Evolutionary conservation across 2,797 vertebrate genomes (phyloP).

Genomic region (Poeciliopsis gracilis): DNA sequence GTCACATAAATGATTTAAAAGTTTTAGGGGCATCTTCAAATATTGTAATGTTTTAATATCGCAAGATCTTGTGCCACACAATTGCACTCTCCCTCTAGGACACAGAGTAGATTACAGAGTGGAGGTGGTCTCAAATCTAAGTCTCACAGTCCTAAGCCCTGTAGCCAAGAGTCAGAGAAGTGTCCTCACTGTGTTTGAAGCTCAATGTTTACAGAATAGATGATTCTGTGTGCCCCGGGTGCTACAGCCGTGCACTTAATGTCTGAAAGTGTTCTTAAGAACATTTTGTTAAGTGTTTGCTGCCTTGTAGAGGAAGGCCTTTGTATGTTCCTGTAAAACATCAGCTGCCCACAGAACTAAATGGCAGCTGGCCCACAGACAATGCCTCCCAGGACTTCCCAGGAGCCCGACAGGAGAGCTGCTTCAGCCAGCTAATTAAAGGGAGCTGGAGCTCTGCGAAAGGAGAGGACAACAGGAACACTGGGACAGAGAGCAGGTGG

Average conservation of each 20-base stretch:
- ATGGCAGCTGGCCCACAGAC: background rate
- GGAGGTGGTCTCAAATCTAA: background rate
- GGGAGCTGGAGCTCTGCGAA: background rate
- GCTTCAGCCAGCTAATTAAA: background rate
- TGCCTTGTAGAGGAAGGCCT: background rate
- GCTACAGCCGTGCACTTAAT: background rate
- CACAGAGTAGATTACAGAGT: background rate
- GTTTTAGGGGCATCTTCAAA: background rate
- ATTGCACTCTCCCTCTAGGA: background rate
- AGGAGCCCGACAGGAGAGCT: background rate
- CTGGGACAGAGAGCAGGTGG: background rate
- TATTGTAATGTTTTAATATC: background rate
- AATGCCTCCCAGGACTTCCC: background rate
- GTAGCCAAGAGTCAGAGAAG: background rate
- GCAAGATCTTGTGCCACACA: background rate
- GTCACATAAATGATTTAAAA: background rate
- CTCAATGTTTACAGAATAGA: background rate
- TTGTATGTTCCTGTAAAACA: conserved; percentile 1
- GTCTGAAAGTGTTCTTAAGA: background rate
- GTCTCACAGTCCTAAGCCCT: background rate
- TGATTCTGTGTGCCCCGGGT: background rate
- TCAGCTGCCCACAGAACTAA: background rate
- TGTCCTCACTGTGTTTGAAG: background rate
- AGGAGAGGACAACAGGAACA: background rate
- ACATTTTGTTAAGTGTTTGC: conserved; percentile 1